phyloP scores from a whole-genome alignment of 2,888 invertebrate species.

The Campaea margaritaria region DNA sequence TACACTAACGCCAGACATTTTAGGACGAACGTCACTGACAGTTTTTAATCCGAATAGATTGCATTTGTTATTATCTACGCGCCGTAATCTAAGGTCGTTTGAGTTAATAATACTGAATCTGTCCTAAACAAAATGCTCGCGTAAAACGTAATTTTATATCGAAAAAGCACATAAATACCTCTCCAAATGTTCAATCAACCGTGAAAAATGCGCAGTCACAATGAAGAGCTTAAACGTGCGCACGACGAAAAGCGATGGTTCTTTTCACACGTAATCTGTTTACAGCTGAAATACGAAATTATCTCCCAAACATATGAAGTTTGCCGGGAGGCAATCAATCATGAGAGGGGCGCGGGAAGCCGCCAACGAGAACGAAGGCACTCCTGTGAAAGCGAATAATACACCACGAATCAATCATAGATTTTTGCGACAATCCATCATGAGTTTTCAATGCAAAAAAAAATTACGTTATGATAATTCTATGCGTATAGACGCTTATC shows the following conservation, averaged over 20 bases:
- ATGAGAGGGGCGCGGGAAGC: slow-evolving; percentile 71
- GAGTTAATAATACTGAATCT: not conserved
- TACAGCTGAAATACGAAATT: slow-evolving; percentile 84
- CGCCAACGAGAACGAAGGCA: slow-evolving; percentile 75
- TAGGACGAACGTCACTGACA: no score
- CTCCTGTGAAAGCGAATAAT: slow-evolving; percentile 82
- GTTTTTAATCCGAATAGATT: no score
- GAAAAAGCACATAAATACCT: slow-evolving; percentile 25
- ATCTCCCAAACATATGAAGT: slow-evolving; percentile 84
- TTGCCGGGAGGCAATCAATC: slow-evolving; percentile 80
- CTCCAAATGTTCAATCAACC: slow-evolving; percentile 56
- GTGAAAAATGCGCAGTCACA: slow-evolving; percentile 68
- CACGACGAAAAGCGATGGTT: slow-evolving; percentile 66
- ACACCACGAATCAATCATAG: slow-evolving; percentile 84
- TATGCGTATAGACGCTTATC: slow-evolving; percentile 44
- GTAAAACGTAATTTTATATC: slow-evolving; percentile 11
- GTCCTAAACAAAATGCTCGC: slow-evolving; percentile 1
- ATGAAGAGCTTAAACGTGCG: slow-evolving; percentile 61
- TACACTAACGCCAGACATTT: not conserved
- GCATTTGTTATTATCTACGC: not conserved
- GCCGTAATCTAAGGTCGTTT: not conserved
- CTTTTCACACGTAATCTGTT: slow-evolving; percentile 83
- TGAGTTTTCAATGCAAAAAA: slow-evolving; percentile 75
- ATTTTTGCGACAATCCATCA: slow-evolving; percentile 82
- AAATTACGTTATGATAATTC: slow-evolving; percentile 49